These are phyloP conservation scores for Chloromyia formosa DNA, from an alignment of 2,888 invertebrate species.

Conservation along the genomic window DNA sequence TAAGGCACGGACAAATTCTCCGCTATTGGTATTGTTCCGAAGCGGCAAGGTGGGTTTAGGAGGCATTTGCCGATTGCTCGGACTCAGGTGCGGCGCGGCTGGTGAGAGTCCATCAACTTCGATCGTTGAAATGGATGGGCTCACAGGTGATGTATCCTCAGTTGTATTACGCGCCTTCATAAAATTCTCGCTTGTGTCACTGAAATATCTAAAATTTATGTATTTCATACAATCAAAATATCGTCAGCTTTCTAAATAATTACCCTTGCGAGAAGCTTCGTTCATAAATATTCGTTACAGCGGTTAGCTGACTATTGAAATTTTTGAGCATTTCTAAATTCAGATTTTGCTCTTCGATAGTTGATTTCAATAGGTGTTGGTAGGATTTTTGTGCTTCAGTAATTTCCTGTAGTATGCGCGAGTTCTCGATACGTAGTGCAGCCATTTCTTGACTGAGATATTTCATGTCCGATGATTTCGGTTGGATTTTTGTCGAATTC, in stretches of 20 bases:
- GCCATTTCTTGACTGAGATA: slow-evolving; percentile 64
- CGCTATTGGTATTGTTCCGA: slow-evolving; percentile 37
- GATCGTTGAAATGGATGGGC: slow-evolving; percentile 38
- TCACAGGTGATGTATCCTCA: slow-evolving; percentile 45
- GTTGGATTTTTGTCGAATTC: slow-evolving; percentile 69
- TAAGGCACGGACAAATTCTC: slow-evolving; percentile 1
- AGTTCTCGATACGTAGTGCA: slow-evolving; percentile 64
- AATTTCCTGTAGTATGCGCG: slow-evolving; percentile 77
- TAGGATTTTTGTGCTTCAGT: slow-evolving; percentile 79
- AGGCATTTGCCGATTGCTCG: slow-evolving; percentile 21
- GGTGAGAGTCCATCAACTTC: slow-evolving; percentile 46
- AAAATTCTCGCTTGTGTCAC: slow-evolving; percentile 49
- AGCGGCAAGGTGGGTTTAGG: slow-evolving; percentile 42
- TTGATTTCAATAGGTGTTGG: slow-evolving; percentile 74
- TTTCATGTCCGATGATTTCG: slow-evolving; percentile 65
- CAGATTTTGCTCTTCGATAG: slow-evolving; percentile 74
- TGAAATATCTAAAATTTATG: slow-evolving; percentile 49
- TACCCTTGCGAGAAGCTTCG: slow-evolving; percentile 53
- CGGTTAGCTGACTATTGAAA: slow-evolving; percentile 59
- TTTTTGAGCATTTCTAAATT: slow-evolving; percentile 70
- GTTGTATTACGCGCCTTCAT: slow-evolving; percentile 25
- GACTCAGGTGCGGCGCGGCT: slow-evolving; percentile 55
- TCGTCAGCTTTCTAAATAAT: not conserved
- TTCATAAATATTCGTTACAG: slow-evolving; percentile 48
- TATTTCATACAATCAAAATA: slow-evolving; percentile 26